Conservation (phyloP, 2,888 invertebrate species). For the Apamea epomidion region DNA sequence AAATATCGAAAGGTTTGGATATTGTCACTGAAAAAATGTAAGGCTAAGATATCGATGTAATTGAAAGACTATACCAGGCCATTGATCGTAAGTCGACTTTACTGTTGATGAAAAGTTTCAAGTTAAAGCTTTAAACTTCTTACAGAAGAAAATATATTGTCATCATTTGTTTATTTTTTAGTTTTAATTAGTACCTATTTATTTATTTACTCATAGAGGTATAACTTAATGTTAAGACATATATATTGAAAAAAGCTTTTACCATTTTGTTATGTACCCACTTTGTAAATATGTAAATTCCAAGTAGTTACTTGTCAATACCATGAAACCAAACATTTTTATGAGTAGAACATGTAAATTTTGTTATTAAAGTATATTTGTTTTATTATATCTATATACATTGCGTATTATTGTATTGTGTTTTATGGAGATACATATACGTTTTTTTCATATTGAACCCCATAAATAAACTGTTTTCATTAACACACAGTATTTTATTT, state of each 20-base stretch:
- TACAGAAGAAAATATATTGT: constrained; percentile 68
- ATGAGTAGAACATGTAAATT: constrained; percentile 87
- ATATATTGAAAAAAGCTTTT: constrained; percentile 80
- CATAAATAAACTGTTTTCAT: constrained; percentile 89
- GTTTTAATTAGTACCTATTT: constrained; percentile 77
- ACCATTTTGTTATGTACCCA: constrained; percentile 83
- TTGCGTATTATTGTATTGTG: constrained; percentile 81
- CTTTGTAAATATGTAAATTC: constrained; percentile 90
- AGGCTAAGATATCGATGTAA: constrained; percentile 25
- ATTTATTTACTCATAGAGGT: constrained; percentile 83
- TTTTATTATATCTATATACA: constrained; percentile 79
- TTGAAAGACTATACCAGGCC: constrained; percentile 41
- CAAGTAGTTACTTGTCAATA: constrained; percentile 87
- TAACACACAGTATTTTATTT: constrained; percentile 68
- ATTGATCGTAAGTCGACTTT: constrained; percentile 34
- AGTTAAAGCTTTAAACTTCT: constrained; percentile 72
- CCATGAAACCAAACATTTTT: constrained; percentile 90
- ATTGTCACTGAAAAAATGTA: constrained; percentile 11
- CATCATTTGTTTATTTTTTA: constrained; percentile 64
- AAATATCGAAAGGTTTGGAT: constrained; percentile 1
- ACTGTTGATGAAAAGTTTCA: constrained; percentile 58
- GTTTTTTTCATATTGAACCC: constrained; percentile 83
- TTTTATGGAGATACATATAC: constrained; percentile 83
- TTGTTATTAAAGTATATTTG: constrained; percentile 85
- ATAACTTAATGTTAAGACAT: constrained; percentile 58